Conservation (phyloP, 2,797 vertebrate genomes). For the Anguilla obscura region DNA sequence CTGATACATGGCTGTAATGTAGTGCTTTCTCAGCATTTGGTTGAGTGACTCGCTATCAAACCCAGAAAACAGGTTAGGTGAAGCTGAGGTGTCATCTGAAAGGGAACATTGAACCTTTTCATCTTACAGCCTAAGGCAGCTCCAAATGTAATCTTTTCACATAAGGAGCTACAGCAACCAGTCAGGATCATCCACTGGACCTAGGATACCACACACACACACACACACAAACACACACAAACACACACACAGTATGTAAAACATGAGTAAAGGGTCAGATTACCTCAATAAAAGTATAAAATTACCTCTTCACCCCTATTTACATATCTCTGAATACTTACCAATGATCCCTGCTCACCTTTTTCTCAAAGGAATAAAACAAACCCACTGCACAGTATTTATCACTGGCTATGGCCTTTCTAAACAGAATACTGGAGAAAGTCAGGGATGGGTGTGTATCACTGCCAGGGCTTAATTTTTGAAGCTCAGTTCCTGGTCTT, state of each 20-base stretch:
- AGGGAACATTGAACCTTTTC: background rate
- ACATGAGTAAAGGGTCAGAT: too few species aligned
- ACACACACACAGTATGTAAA: background rate
- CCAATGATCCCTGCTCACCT: slow-evolving; percentile 22
- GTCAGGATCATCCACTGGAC: background rate
- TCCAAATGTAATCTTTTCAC: background rate
- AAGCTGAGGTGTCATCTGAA: background rate
- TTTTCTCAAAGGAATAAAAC: slow-evolving; percentile 9
- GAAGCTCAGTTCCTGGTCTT: too few species aligned
- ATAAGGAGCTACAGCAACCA: too few species aligned
- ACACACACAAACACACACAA: too few species aligned
- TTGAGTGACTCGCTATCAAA: background rate
- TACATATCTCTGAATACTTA: slow-evolving; percentile 8
- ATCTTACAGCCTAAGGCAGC: background rate
- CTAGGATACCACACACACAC: too few species aligned
- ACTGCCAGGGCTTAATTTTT: background rate
- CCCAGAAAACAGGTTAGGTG: background rate
- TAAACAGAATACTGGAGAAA: slow-evolving; percentile 7
- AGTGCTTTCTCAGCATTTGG: background rate
- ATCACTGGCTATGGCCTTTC: slow-evolving; percentile 29
- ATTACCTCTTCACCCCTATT: background rate
- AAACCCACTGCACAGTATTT: slow-evolving; percentile 22
- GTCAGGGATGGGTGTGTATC: background rate
- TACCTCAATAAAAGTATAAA: too few species aligned
- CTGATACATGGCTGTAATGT: background rate